Percentiles rank a stretch among this genome's conserved stretches.
Evolutionary conservation across 2,888 invertebrate genomes (phyloP).

Genomic region (Troides oblongomaculatus): DNA sequence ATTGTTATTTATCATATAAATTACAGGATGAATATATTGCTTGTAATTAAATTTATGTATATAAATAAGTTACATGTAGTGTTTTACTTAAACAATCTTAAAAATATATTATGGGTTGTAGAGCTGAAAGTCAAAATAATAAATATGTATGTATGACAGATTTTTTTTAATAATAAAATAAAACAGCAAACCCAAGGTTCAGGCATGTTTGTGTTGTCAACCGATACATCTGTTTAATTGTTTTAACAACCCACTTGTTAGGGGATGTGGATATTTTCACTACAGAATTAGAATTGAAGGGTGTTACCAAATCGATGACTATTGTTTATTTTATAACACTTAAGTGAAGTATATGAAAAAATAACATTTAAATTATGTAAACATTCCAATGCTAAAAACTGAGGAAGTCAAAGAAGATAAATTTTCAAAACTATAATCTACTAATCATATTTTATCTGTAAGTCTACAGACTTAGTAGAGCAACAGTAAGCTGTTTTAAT

Average conservation of each 20-base stretch:
- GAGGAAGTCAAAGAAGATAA: too few relatives aligned
- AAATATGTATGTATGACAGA: neutral
- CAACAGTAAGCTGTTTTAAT: too few relatives aligned
- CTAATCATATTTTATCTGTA: too few relatives aligned
- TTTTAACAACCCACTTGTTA: conserved; percentile 19
- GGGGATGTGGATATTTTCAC: conserved; percentile 18
- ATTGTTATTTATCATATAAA: conserved; percentile 11
- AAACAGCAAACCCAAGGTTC: neutral
- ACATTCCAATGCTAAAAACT: too few relatives aligned
- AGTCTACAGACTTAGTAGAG: too few relatives aligned
- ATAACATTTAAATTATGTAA: too few relatives aligned
- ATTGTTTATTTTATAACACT: conserved; percentile 1
- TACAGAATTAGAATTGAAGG: conserved; percentile 7
- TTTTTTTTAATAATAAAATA: conserved; percentile 13
- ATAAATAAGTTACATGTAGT: too few relatives aligned
- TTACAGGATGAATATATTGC: neutral
- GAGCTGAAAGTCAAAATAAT: neutral
- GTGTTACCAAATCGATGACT: neutral
- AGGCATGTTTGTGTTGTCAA: conserved; percentile 32
- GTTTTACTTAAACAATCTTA: neutral
- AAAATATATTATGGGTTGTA: neutral
- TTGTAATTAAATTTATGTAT: neutral
- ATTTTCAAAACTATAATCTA: too few relatives aligned
- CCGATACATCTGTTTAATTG: conserved; percentile 27
- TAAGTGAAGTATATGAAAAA: too few relatives aligned